Base-by-base conservation (phyloP, 2,797 vertebrate species). In the Columba guinea region DNA sequence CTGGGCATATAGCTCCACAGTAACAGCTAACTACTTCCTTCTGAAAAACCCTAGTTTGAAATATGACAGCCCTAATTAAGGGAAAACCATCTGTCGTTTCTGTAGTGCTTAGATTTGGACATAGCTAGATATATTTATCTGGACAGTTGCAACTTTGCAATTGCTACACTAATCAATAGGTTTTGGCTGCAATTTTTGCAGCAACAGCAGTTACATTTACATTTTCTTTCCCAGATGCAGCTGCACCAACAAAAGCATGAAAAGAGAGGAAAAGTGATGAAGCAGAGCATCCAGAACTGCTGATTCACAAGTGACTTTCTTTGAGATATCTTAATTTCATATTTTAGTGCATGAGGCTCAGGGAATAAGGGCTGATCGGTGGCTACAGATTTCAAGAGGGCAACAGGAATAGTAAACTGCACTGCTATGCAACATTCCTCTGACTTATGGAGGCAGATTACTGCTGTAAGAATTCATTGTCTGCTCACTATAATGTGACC, bases 61-160 rank as follows among this genome's bases (percentile, higher is more conserved):
- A 74, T 77, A 89, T 68, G 67, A 74, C 59, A 89, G 48, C 48
- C 28, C 56, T 89, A 93, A 90, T 89, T 76, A 84, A 39, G 39
- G 84, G 28, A 76, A 94, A 96, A 90, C 77, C 93, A 96, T 95
- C 94, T 97, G 94, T 67, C 2, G 0, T 37, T 62, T 15, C 52
- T 82, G 63, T 67, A 79, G 77, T 70, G 46, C 27, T 92, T 74
- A 63, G 56, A 68, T 87, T 85, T 64, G 49, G 77, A 32, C 32
- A 34, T 19, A 77, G 74, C 74, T 56, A 73, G 58, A 85, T 71
- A 68, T 68, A 89, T 93, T 91, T 93, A 58, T 89, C 81, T 80
- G 58, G 90, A 87, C 95, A 95, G 89, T 87, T 95, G 95, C 92
- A 96, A 91, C 89, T 93, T 85, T 93, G 93, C 93, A 92, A 83